Evolutionary conservation across 2,888 invertebrate genomes (phyloP), one percentile per base, ranked within the genome.

Genomic region (Cheilosia grossa): DNA sequence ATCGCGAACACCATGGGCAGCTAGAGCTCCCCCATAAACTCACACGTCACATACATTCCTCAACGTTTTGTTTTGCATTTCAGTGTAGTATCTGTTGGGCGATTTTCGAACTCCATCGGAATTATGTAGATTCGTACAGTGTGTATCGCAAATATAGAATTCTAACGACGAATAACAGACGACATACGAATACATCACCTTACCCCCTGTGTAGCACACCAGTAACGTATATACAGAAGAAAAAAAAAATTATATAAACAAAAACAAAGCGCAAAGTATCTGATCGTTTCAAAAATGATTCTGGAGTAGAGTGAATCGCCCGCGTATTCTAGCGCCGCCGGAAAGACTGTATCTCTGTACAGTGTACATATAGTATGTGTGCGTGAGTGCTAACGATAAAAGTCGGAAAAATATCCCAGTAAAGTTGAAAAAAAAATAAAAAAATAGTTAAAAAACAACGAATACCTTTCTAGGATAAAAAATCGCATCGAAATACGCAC

Each of bases 241-340:
- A 44, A 9, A 9, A 30, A 9, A 30, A 9, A 30, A 7, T 9
- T 30, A 30, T 7, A 30, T 15, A 61, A 51, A 69, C 21, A 49
- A 42, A 75, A 66, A 56, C 58, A 64, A 82, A 82, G 56, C 59
- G 17, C n/a, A 70, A 64, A 80, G 47, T 67, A 61, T 81, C 81
- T 40, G 5, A 75, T 61, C 58, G 74, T 54, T 70, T 85, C 54
- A 54, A 85, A 80, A 85, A 85, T 85, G 85, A 85, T 81, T 85
- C 85, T 70, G 58, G 85, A 85, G 67, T 85, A 85, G 81, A 81
- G 51, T 47, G 67, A 77, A 72, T 81, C 72, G 53, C 27, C 70
- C 77, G 81, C 85, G 80, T 59, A 75, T 49, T 24, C 51, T 40
- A 81, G 54, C 81, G 80, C 85, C 83, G 70, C 83, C 74, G 85